phyloP scores from a whole-genome alignment of 2,113 vertebrate genomes.

The Stegastes partitus region DNA sequence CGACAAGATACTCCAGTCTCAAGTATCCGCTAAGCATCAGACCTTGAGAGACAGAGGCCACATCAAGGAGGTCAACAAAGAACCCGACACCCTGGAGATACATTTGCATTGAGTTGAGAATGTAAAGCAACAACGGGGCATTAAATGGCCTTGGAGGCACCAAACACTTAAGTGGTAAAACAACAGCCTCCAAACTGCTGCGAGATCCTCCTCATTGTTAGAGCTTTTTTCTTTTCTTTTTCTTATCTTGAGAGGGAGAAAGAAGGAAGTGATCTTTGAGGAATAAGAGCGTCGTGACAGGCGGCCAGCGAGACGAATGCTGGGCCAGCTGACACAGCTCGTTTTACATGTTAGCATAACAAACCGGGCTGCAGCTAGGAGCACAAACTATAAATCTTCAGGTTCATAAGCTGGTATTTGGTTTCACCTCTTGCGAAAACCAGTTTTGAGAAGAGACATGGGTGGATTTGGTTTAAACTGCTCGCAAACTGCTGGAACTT shows the following conservation, averaged over 20 bases:
- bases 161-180: conserved; percentile 73
- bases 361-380: conserved; percentile 24
- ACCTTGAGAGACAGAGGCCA: conserved; percentile 79
- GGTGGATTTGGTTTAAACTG: conserved; percentile 30
- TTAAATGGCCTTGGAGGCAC: conserved; percentile 63
- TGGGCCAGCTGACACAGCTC: conserved; percentile 59
- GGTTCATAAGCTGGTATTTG: conserved; percentile 32
- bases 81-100: conserved; percentile 78
- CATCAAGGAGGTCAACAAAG: conserved; percentile 83
- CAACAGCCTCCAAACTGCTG: conserved; percentile 69
- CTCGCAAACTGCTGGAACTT: conserved; percentile 56
- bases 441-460: conserved; percentile 19
- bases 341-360: conserved; percentile 66
- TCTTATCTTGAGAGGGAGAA: conserved; percentile 58
- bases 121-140: conserved; percentile 70
- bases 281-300: conserved; percentile 47
- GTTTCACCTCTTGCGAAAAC: conserved; percentile 48
- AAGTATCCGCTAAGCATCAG: conserved; percentile 82
- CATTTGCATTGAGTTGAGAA: conserved; percentile 84
- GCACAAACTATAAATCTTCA: conserved; percentile 60
- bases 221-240: conserved; percentile 1
- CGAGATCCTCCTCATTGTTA: conserved; percentile 68
- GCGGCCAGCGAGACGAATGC: conserved; percentile 51
- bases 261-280: conserved; percentile 48
- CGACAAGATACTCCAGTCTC: conserved; percentile 77